Evolutionary conservation across 92 coral and sea anemone species (phyloP).

Genomic region (Metridium senile): DNA sequence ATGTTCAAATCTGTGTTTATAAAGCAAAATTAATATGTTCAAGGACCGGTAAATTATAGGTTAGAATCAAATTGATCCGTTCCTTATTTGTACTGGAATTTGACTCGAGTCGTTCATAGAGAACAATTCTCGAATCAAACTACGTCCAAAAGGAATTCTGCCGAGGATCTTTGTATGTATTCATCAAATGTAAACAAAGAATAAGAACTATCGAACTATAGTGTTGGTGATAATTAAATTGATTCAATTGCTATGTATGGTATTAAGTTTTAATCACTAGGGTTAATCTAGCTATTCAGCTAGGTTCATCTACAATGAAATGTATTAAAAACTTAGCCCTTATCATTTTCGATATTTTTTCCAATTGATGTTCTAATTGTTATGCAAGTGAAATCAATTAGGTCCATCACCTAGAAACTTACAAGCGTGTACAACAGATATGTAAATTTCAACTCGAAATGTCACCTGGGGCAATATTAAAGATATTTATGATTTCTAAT

Average conservation of each 20-base stretch:
- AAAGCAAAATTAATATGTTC: background rate
- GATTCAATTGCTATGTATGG: background rate
- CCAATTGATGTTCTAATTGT: slow-evolving; percentile 1
- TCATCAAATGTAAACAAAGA: background rate
- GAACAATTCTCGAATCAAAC: background rate
- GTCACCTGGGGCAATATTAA: background rate
- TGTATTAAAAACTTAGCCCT: background rate
- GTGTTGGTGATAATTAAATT: background rate
- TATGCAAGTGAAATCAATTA: slow-evolving; percentile 10
- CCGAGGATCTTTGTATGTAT: background rate
- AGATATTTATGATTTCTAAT: background rate
- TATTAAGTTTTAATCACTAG: background rate
- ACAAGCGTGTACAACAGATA: background rate
- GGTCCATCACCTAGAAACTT: background rate
- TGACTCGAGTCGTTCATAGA: background rate
- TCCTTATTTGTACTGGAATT: background rate
- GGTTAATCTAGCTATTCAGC: background rate
- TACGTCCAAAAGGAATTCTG: background rate
- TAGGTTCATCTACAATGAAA: background rate
- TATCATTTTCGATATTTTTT: background rate
- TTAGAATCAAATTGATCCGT: background rate
- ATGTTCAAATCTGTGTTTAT: slow-evolving; percentile 24
- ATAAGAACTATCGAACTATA: background rate
- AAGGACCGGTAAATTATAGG: slow-evolving; percentile 18
- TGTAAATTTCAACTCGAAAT: slow-evolving; percentile 3